Evolutionary conservation across 2,797 vertebrate species (phyloP), one percentile per base, ranked within the genome.

Genomic region (Clarias fuscus): DNA sequence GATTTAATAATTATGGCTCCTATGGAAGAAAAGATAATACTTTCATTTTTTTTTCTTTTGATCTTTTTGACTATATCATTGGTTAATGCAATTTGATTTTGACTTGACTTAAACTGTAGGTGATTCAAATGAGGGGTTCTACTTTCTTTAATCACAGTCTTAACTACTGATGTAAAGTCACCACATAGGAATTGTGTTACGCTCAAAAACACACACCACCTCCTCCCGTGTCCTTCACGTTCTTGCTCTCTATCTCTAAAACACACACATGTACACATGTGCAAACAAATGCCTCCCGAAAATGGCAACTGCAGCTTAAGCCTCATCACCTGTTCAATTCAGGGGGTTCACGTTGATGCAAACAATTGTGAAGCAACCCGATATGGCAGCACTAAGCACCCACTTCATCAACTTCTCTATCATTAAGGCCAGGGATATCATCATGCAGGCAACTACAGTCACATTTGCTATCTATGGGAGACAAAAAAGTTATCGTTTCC

Each of bases 321-420:
- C 92, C 92, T 89, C 90, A 87, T 94, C 95, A 96, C 92, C 95
- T 95, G 95, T 92, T 95, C 91, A 88, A 93, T 94, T 92, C 89
- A 88, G 89, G 89, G 20, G 48, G 90, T 91, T 89, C 92, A 93
- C 88, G 92, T 88, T 89, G 87, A 92, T 91, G 88, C 83, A 88
- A 93, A 95, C 95, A 95, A 95, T 93, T 91, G 91, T 24, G 37
- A 20, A 6, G 93, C 85, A 95, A 96, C 92, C 82, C 0, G 92
- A 95, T 93, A 89, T 88, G 7, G 89, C 90, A 89, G 82, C 89
- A 92, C 89, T 90, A 82, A 76, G 91, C 88, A 91, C 71, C 87
- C 86, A 83, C 90, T 93, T 92, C 90, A 92, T 95, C 94, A 94
- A 88, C 82, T 15, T 18, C 73, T 65, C 89, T 90, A 85, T 93